Evolutionary conservation across 2,797 vertebrate genomes (phyloP), one percentile per base, ranked within the genome.

Genomic region (Xiphorhynchus erythropygius): DNA sequence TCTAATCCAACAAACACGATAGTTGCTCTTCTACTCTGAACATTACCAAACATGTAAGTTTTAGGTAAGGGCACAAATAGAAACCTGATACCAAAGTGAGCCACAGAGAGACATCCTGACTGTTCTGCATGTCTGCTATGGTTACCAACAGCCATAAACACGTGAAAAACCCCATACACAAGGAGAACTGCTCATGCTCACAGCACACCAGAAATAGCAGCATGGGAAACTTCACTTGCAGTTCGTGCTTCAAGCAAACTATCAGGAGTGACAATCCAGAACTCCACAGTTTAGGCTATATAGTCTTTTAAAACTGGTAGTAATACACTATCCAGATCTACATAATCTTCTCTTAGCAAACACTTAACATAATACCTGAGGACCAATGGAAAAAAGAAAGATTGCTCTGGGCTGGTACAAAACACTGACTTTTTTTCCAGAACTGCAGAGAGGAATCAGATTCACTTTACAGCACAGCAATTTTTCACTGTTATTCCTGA

Each of bases 71-170:
- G 10, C 44, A 33, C 30, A 37, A 52, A 70, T 0, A 83, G 56
- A 74, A 60, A 80, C 28, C 21, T 12, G 21, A 15, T 46, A 56
- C 12, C 24, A 68, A 74, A 80, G 24, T 13, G 41, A 90, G 49
- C 57, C 62, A 71, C 2, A 3, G 50, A 74, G 35, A 82, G 32
- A 55, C 3, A 4, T 50, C 46, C 50, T 1, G 7, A 70, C 42
- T 57, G 30, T 41, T 71, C 30, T 56, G 50, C 78, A 63, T 50
- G 39, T 37, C 79, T 95, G 91, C 83, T 86, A 47, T 94, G 87
- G 96, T 93, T 94, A 96, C 93, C 76, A 94, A 39, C 28, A 81
- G 76, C 83, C 47, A 84, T 24, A 88, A 94, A 96, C 91, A 96
- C 57, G 27, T 3, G 15, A 68, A 67, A 68, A 93, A 85, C 35